These are phyloP conservation scores for Propithecus coquereli DNA, from an alignment of 2,113 vertebrate genomes.

Conservation along the genomic window DNA sequence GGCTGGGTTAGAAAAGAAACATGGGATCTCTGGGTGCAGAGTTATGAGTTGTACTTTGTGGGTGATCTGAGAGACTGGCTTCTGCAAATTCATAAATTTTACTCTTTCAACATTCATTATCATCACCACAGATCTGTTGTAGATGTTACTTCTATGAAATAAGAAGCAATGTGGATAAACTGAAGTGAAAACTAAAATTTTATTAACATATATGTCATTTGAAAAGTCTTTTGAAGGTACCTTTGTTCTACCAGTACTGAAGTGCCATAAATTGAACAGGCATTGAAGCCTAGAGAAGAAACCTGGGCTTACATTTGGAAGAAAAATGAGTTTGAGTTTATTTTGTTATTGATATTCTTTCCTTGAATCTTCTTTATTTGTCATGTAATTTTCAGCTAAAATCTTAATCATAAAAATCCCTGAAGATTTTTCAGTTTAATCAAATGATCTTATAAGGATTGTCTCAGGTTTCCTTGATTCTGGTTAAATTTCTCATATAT, in stretches of 20 bases:
- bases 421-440: background rate
- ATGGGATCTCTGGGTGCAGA: too few relatives aligned
- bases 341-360: background rate
- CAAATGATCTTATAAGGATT: background rate
- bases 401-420: background rate
- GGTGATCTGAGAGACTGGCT: too few relatives aligned
- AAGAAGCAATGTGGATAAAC: background rate
- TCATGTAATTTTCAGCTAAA: background rate
- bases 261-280: background rate
- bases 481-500: background rate
- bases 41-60: too few relatives aligned
- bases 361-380: background rate
- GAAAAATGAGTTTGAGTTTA: background rate
- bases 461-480: background rate
- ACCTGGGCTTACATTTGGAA: background rate
- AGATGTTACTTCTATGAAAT: background rate
- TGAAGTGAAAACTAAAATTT: background rate
- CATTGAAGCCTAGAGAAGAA: background rate
- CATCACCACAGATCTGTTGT: background rate
- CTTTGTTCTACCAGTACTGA: background rate
- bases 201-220: background rate
- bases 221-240: background rate
- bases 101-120: background rate
- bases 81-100: background rate
- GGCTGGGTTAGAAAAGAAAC: too few relatives aligned